phyloP scores from a whole-genome alignment of 2,797 vertebrate species.

The Alfaro cultratus region DNA sequence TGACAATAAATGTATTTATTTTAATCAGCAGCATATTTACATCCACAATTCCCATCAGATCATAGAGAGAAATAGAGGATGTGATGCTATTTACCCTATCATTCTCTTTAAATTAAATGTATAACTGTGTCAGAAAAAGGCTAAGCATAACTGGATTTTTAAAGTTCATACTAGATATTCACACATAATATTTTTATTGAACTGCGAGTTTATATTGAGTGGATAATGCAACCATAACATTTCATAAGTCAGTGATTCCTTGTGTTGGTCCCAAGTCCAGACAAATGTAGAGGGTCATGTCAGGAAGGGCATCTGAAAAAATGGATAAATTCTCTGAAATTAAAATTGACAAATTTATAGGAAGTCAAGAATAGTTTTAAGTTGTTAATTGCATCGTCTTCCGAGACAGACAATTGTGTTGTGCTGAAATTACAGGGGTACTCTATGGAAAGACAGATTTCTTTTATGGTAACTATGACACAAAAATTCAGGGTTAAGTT shows the following conservation, averaged over 20 bases:
- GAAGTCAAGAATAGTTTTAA: neutral
- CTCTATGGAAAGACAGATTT: neutral
- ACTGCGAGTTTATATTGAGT: neutral
- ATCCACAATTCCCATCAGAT: neutral
- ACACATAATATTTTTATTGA: too few relatives aligned
- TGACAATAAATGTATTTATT: slow-evolving; percentile 14
- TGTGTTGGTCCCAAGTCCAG: neutral
- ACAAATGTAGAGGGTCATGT: neutral
- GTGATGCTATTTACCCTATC: neutral
- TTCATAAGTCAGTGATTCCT: neutral
- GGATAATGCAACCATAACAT: neutral
- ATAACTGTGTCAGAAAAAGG: neutral
- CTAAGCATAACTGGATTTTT: neutral
- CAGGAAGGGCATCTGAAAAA: neutral
- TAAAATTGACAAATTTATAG: neutral
- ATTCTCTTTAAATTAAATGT: neutral
- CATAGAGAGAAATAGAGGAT: neutral
- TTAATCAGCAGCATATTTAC: neutral
- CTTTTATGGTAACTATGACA: neutral
- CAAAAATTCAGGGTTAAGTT: neutral
- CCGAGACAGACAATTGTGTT: neutral
- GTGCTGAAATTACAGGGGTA: neutral
- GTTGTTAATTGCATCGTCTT: neutral
- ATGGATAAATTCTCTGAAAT: neutral
- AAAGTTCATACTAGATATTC: neutral